Conservation (phyloP, 2,797 vertebrate species). For the Anas georgica region DNA sequence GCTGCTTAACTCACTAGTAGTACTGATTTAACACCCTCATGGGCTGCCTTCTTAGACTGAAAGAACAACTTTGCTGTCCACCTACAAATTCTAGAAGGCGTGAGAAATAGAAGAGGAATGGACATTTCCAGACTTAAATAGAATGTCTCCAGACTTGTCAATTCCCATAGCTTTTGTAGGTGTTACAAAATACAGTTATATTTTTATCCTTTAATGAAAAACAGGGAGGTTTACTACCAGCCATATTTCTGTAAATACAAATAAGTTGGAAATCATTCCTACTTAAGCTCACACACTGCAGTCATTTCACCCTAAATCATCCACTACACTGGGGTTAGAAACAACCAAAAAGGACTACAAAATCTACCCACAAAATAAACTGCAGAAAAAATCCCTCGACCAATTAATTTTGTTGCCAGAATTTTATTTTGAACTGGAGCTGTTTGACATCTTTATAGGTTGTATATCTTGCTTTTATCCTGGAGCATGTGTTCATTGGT, state of each 20-base stretch:
- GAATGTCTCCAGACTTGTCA: neutral
- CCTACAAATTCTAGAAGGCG: neutral
- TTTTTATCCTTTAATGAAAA: neutral
- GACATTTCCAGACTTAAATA: neutral
- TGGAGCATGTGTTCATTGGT: neutral
- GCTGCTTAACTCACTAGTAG: neutral
- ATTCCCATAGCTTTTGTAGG: neutral
- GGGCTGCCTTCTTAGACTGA: neutral
- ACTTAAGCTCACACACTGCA: neutral
- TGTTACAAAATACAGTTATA: neutral
- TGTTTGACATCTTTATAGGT: neutral
- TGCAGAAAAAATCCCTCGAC: rapidly evolving
- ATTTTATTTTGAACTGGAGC: neutral
- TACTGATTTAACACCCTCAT: neutral
- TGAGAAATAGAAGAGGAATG: neutral
- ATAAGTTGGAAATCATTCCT: neutral
- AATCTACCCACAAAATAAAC: neutral
- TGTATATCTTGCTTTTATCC: neutral
- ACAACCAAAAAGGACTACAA: neutral
- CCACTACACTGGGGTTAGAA: neutral
- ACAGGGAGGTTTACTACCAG: neutral
- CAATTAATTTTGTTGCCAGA: neutral
- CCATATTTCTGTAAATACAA: neutral
- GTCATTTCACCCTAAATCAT: neutral
- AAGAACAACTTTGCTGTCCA: neutral